Evolutionary conservation across 2,888 invertebrate genomes (phyloP).

Genomic region (Polydrusus tereticollis): DNA sequence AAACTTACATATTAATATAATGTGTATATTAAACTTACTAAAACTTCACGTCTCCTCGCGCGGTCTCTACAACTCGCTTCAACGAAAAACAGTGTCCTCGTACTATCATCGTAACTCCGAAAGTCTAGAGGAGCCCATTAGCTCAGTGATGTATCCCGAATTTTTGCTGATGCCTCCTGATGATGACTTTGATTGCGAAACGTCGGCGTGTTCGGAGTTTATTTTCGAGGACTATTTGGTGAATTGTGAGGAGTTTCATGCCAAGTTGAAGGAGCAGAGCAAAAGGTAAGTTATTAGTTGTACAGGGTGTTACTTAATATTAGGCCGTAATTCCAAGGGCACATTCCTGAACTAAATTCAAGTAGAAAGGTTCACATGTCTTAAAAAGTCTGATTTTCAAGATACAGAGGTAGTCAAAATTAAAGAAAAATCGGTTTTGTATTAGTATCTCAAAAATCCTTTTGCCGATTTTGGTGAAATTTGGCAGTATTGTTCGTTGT

Average conservation of each 20-base stretch:
- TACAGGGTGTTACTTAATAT: no score
- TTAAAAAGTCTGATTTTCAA: no score
- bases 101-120: slow-evolving; percentile 49
- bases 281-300: slow-evolving; percentile 46
- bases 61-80: slow-evolving; percentile 59
- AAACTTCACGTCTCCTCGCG: slow-evolving; percentile 70
- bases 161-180: slow-evolving; percentile 51
- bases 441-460: no score
- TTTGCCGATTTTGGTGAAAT: no score
- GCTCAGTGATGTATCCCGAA: slow-evolving; percentile 50
- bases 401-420: no score
- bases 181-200: slow-evolving; percentile 50
- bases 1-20: slow-evolving; percentile 51
- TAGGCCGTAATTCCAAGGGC: not conserved
- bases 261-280: slow-evolving; percentile 43
- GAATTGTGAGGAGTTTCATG: slow-evolving; percentile 51
- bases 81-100: slow-evolving; percentile 38
- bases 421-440: no score
- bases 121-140: slow-evolving; percentile 47
- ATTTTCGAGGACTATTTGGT: slow-evolving; percentile 51
- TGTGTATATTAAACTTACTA: slow-evolving; percentile 73
- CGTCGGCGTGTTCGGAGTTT: slow-evolving; percentile 52
- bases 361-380: no score
- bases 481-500: no score
- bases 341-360: no score